A percentile compares a stretch with the other conserved stretches of the same genome.
Evolutionary conservation across 2,888 invertebrate genomes (phyloP).

Genomic region (Chaetoderma sp.): DNA sequence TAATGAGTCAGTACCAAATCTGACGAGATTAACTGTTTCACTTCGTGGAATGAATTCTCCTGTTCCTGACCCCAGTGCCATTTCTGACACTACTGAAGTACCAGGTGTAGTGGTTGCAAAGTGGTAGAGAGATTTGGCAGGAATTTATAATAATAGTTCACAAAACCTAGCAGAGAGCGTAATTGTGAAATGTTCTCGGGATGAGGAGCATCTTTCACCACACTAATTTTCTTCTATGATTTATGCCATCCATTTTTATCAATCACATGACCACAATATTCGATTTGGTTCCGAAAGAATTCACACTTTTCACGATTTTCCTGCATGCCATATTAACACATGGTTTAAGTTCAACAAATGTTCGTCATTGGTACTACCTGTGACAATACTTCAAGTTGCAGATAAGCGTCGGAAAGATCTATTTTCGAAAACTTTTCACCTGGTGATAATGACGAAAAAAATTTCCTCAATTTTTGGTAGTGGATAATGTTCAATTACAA

Average conservation of each 20-base stretch:
- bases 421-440: too few relatives aligned
- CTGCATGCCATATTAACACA: background rate
- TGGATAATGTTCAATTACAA: conserved; percentile 25
- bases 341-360: too few relatives aligned
- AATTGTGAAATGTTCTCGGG: conserved; percentile 9
- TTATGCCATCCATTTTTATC: conserved; percentile 27
- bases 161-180: conserved; percentile 9
- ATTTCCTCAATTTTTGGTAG: conserved; percentile 18
- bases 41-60: conserved; percentile 32
- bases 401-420: too few relatives aligned
- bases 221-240: conserved; percentile 19
- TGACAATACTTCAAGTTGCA: too few relatives aligned
- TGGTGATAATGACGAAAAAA: conserved; percentile 1
- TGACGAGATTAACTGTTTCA: conserved; percentile 37
- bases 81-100: conserved; percentile 17
- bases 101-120: conserved; percentile 13
- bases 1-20: conserved; percentile 52
- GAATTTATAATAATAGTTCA: conserved; percentile 13
- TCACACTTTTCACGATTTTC: conserved; percentile 14
- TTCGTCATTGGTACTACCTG: too few relatives aligned
- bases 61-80: conserved; percentile 27
- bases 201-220: conserved; percentile 10
- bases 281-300: conserved; percentile 8
- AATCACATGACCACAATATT: conserved; percentile 30
- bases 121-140: conserved; percentile 9